A percentile compares a stretch with the other conserved stretches of the same genome.
Conservation (phyloP, 2,797 vertebrate genomes). For the Brachyrhaphis roseni region DNA sequence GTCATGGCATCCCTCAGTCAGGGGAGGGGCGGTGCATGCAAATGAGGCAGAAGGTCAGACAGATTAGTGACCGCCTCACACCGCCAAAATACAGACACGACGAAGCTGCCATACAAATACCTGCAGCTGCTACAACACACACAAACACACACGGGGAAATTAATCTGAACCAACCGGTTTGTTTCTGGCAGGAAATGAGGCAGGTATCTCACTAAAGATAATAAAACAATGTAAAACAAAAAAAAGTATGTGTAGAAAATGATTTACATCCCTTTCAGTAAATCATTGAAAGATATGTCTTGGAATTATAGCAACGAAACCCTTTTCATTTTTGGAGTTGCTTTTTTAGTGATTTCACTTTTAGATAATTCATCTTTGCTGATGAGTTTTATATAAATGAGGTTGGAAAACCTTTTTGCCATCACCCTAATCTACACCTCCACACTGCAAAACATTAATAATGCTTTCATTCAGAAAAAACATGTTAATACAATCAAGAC, state of each 20-base stretch:
- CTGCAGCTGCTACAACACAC: constrained; percentile 33
- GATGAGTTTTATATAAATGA: not conserved
- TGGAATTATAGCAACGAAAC: not conserved
- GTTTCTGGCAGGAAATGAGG: not conserved
- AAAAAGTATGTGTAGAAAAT: not conserved
- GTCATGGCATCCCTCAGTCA: constrained; percentile 74
- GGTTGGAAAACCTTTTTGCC: not conserved
- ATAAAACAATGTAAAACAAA: not conserved
- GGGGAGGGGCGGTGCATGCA: constrained; percentile 64
- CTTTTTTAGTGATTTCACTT: not conserved
- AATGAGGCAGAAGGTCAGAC: constrained; percentile 77
- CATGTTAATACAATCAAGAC: not conserved
- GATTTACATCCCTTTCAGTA: not conserved
- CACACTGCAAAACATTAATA: not conserved
- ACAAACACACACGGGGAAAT: constrained; percentile 5
- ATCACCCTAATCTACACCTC: not conserved
- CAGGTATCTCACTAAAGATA: not conserved
- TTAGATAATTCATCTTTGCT: not conserved
- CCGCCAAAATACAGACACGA: constrained; percentile 70
- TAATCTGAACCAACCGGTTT: constrained; percentile 8
- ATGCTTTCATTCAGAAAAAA: not conserved
- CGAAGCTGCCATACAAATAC: constrained; percentile 68
- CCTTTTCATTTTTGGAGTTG: not conserved
- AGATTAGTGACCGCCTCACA: constrained; percentile 69
- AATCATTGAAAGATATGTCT: not conserved